Evolutionary conservation across 2,888 invertebrate genomes (phyloP), one percentile per base, ranked within the genome.

Genomic region (Stictocephala bisonia): DNA sequence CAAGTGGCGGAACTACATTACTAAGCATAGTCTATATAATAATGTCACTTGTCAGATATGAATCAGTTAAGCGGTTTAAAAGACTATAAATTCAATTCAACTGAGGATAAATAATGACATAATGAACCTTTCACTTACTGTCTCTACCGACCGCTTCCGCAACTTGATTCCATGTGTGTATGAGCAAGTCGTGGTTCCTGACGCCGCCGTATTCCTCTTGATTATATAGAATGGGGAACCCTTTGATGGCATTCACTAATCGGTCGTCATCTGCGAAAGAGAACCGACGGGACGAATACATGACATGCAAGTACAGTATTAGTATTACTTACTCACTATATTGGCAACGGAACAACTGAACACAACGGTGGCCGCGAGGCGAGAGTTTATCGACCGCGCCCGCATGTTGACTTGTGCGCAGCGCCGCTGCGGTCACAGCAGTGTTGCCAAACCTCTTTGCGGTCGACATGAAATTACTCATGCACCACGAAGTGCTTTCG

Each of bases 81-180:
- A n/a, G n/a, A n/a, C n/a, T n/a, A n/a, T n/a, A n/a, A n/a, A n/a
- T n/a, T n/a, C n/a, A n/a, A n/a, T n/a, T n/a, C n/a, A n/a, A n/a
- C n/a, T n/a, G n/a, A n/a, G n/a, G n/a, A n/a, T n/a, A n/a, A n/a
- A n/a, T n/a, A n/a, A n/a, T n/a, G n/a, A n/a, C n/a, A n/a, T n/a
- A n/a, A n/a, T n/a, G n/a, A n/a, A n/a, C 31, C 27, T 2, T 56
- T 18, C 15, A 56, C 60, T 60, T 22, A 60, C 60, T 40, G 60
- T 60, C 40, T 35, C 11, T 20, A 7, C 60, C 60, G 35, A 60
- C 60, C 13, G 2, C 60, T 1, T 20, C 2, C 20, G 60, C 60
- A 3, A 60, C 60, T 13, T 31, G 35, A 6, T 40, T 18, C 60
- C 60, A 60, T 11, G 31, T 60, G 22, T 60, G 35, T 15, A n/a